Evolutionary conservation across 2,888 invertebrate species (phyloP), one percentile per base, ranked within the genome.

Genomic region (Norana najaformis): DNA sequence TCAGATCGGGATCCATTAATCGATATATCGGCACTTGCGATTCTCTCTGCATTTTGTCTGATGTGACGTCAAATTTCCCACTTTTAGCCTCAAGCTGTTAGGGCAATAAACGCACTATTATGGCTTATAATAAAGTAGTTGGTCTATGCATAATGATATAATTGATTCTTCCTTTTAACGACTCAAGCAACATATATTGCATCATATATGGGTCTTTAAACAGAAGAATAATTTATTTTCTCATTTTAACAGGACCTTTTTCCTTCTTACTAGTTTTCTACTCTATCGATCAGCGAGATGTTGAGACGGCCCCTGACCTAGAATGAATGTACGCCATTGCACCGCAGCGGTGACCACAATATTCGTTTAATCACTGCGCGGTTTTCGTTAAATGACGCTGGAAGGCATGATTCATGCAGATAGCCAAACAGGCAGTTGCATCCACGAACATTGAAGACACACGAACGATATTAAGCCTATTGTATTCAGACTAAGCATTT

Each of bases 231-330:
- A 69, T 23, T 47, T 47, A n/a, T 30, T 8, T 0, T 11, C 8
- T n/a, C 2, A 30, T 0, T 53, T 23, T 53, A 30, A 30, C 5
- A 23, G 30, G 53, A 30, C 30, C 53, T 53, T 4, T 53, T 30
- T 5, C 30, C 41, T 2, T 16, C 18, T 41, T 5, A 11, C 14
- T 18, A 41, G 18, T 53, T 53, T 30, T n/a, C n/a, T 8, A n/a
- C 30, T 69, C 16, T n/a, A 30, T 3, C 69, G 0, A 47, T n/a
- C 47, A 23, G 23, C 69, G 69, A 69, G 69, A 69, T 69, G 30
- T 69, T 69, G 69, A 69, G 30, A n/a, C n/a, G 69, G 69, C n/a
- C 69, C 69, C 69, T 69, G 69, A 69, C n/a, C 69, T 69, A 69
- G 69, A 69, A 69, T 69, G 69, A 69, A 4, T 69, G 69, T n/a